Percentiles rank a stretch among this genome's conserved stretches.
Evolutionary conservation across 2,113 vertebrate genomes (phyloP).

Genomic region (Scomber colias): DNA sequence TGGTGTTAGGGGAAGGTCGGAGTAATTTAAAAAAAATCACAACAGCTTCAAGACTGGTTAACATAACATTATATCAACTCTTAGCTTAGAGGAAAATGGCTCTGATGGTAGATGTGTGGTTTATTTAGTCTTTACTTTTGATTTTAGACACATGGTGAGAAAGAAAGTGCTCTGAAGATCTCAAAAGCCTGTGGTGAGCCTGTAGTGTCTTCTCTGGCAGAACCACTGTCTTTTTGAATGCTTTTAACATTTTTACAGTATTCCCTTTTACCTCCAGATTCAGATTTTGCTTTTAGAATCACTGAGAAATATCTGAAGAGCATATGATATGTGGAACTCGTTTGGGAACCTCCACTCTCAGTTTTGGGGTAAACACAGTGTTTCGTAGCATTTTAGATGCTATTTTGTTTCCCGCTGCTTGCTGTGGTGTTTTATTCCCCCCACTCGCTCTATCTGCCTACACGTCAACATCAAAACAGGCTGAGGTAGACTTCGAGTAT

Average conservation of each 20-base stretch:
- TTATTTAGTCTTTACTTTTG: too few species aligned
- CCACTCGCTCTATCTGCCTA: neutral
- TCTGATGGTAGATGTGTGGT: too few species aligned
- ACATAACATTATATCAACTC: too few species aligned
- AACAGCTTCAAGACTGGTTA: too few species aligned
- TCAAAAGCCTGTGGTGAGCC: too few species aligned
- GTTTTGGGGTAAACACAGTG: slow-evolving; percentile 16
- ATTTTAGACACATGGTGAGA: too few species aligned
- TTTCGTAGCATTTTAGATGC: slow-evolving; percentile 1
- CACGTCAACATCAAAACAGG: neutral
- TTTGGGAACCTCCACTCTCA: slow-evolving; percentile 37
- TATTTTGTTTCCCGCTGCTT: slow-evolving; percentile 34
- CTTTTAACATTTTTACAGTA: neutral
- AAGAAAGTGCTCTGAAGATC: too few species aligned
- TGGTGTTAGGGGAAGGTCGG: too few species aligned
- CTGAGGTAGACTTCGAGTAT: slow-evolving; percentile 9
- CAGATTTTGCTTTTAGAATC: slow-evolving; percentile 32
- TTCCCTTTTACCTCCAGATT: neutral
- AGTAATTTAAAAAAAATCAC: too few species aligned
- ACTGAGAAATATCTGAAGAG: slow-evolving; percentile 20
- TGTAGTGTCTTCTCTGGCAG: too few species aligned
- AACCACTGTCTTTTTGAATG: slow-evolving; percentile 1
- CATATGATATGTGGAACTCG: slow-evolving; percentile 15
- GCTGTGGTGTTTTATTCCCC: slow-evolving; percentile 10
- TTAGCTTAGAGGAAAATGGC: too few species aligned